Base-by-base conservation (phyloP, 2,888 invertebrate genomes). In the Cephus pulcher region DNA sequence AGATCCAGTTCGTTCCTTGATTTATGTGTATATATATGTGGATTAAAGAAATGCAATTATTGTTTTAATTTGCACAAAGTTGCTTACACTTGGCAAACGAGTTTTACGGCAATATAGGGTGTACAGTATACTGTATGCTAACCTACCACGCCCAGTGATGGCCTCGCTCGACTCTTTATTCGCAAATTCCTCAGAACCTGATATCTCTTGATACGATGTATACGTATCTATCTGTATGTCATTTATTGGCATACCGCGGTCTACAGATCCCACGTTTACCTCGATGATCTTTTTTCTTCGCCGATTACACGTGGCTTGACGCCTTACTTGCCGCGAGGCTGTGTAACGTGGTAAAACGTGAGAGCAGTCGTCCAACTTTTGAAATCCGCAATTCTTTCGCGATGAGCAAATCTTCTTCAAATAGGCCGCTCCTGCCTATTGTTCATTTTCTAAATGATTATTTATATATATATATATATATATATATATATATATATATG, bases 341-440 rank as follows among this genome's bases (percentile, higher is more conserved):
- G 40, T 40, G 40, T 40, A 40, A 40, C 40, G 15, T 40, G 6
- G 15, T 4, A 40, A 40, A 40, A 40, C 40, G 40, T 40, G 40
- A 15, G 40, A 40, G 6, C 40, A 15, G 40, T 40, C 15, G 15
- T 40, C 15, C 40, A 15, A 40, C 6, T 40, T 40, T 40, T 40
- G 15, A 40, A 40, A 69, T 80, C 77, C 77, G 74, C 79, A 82
- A 85, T 86, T 84, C 85, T 76, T 84, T 80, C 69, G 73, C 75
- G 84, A 80, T 86, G 86, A 86, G 83, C 80, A 76, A 78, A 81
- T 81, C 78, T 74, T 84, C 83, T 80, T 82, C 82, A 82, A 84
- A 85, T 80, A 82, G 75, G 86, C 86, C 86, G 85, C 87, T 84
- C 87, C 87, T 87, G 87, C 81, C 83, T 84, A 86, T 83, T 87